Evolutionary conservation across 1,140 invertebrate species (phyloP).

Genomic region (Pachypeltis micranthus): DNA sequence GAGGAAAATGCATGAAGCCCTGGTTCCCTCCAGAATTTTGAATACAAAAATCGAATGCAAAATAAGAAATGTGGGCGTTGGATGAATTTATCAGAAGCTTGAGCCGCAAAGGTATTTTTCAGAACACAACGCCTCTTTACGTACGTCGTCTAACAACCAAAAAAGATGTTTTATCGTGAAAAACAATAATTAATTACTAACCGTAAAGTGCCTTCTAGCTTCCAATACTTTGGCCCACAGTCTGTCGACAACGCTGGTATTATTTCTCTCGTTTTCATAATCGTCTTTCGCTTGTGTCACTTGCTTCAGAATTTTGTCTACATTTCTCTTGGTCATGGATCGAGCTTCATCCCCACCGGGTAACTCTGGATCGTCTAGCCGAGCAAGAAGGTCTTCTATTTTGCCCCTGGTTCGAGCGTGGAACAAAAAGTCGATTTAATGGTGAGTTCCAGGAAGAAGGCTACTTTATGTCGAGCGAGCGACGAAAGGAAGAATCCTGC

Average conservation of each 20-base stretch:
- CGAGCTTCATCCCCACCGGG: slow-evolving; percentile 32
- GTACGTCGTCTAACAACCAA: no score
- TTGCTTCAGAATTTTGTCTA: slow-evolving; percentile 47
- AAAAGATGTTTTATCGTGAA: no score
- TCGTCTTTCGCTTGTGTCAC: slow-evolving; percentile 44
- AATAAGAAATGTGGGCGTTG: no score
- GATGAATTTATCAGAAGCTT: no score
- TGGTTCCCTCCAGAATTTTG: no score
- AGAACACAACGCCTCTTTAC: no score
- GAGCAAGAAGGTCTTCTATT: not conserved
- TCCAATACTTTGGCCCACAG: slow-evolving; percentile 57
- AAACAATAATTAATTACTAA: no score
- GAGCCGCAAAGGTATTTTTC: no score
- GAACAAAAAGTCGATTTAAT: not conserved
- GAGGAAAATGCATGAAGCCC: no score
- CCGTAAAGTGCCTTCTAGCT: slow-evolving; percentile 50
- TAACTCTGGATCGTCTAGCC: slow-evolving; percentile 33
- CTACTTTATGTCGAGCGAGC: not conserved
- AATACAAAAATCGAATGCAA: no score
- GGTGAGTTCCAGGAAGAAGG: not conserved
- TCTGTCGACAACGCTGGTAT: slow-evolving; percentile 47
- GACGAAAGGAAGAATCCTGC: not conserved
- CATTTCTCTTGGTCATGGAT: slow-evolving; percentile 40
- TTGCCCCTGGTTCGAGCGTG: slow-evolving; percentile 26
- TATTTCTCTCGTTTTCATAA: slow-evolving; percentile 42